Evolutionary conservation across 2,888 invertebrate genomes (phyloP), one percentile per base, ranked within the genome.

Genomic region (Acanthoscelides obtectus): DNA sequence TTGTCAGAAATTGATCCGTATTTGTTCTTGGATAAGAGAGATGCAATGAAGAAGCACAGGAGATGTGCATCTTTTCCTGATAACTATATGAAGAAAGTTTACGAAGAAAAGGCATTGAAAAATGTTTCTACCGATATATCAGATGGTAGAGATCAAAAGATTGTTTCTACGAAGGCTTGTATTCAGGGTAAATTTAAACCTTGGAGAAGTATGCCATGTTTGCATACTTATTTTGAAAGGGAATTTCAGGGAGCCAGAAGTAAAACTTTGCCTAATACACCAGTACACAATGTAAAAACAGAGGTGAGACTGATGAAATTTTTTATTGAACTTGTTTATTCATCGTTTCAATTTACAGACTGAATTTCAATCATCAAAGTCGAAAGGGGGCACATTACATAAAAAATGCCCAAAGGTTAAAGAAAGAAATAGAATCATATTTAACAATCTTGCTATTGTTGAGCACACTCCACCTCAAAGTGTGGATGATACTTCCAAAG

Each of bases 1-100:
- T 84, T 92, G 63, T 88, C 89, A 12, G 91, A 91, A 83, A 89
- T 92, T 70, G 88, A 90, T 81, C 87, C 88, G 1, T 84, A 86
- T 74, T 85, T 91, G 65, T 86, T 86, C 80, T 76, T 81, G 65
- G 81, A 83, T 75, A 78, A 81, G 27, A 80, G 80, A 74, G 80
- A 81, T 70, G 85, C 84, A 71, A 85, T 86, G 70, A 87, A 86
- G 77, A 83, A 86, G 71, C 88, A 89, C 71, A 84, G 87, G 75
- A 86, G 90, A 45, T 88, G 89, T 79, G 88, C 88, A 2, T 89
- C 89, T 25, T 88, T 88, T 76, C 89, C 88, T n/a, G 86, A 87
- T 74, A 79, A 81, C 68, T 83, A 83, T 73, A 76, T 83, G 22
- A 82, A 83, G 74, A 80, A 78, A 70, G 74, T 80, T 25, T 73